These are phyloP conservation scores for Phyllotreta cruciferae DNA, from an alignment of 2,888 invertebrate genomes.

Conservation along the genomic window DNA sequence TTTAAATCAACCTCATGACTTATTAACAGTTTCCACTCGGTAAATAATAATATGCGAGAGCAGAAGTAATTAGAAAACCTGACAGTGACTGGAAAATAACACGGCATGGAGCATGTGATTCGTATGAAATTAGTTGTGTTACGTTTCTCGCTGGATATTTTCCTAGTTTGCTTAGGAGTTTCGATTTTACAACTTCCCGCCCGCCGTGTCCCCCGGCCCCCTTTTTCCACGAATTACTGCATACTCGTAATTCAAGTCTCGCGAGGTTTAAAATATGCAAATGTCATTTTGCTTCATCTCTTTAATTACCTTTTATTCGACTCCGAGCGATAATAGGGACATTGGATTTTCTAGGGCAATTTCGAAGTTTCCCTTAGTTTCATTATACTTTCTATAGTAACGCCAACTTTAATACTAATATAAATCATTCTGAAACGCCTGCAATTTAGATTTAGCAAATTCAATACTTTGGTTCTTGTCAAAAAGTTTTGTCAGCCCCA, in stretches of 20 bases:
- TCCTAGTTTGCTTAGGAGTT: slow-evolving; percentile 29
- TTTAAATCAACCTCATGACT: slow-evolving; percentile 41
- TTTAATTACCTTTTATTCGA: slow-evolving; percentile 36
- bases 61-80: slow-evolving; percentile 43
- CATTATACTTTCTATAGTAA: not conserved
- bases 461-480: too few species aligned
- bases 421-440: not conserved
- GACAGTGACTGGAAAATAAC: slow-evolving; percentile 43
- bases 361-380: not conserved
- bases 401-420: not conserved
- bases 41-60: slow-evolving; percentile 43
- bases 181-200: slow-evolving; percentile 1
- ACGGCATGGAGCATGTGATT: slow-evolving; percentile 38
- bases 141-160: slow-evolving; percentile 39
- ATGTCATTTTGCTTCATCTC: slow-evolving; percentile 36
- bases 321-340: slow-evolving; percentile 12
- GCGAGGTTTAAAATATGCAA: slow-evolving; percentile 33
- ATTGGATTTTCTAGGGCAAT: slow-evolving; percentile 11
- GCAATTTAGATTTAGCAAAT: not conserved
- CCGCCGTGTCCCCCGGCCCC: not conserved
- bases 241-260: slow-evolving; percentile 35
- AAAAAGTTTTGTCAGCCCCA: too few species aligned
- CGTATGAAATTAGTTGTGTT: slow-evolving; percentile 44
- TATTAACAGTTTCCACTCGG: slow-evolving; percentile 44
- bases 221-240: slow-evolving; percentile 33